Percentiles rank a stretch among this genome's conserved stretches.
These are phyloP conservation scores for Junonia oenone DNA, from an alignment of 2,888 invertebrate genomes.

Conservation along the genomic window DNA sequence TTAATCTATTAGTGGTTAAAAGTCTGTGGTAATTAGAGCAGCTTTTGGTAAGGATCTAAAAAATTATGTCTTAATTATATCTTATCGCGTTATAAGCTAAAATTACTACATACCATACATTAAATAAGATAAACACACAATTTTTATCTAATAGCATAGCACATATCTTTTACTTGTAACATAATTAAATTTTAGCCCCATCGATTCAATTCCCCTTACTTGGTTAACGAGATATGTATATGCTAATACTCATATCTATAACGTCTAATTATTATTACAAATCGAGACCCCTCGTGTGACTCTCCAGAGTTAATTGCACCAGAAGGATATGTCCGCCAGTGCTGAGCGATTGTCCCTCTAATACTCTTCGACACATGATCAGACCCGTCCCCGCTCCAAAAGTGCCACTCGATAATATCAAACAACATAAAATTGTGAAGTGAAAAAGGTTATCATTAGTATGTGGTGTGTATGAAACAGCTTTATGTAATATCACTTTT, in stretches of 20 bases:
- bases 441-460: background rate
- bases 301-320: constrained; percentile 61
- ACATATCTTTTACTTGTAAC: too few species aligned
- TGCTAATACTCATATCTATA: constrained; percentile 12
- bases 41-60: too few species aligned
- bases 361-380: constrained; percentile 37
- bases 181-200: too few species aligned
- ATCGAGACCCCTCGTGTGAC: constrained; percentile 50
- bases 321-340: constrained; percentile 44
- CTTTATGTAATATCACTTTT: too few species aligned
- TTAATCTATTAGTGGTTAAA: too few species aligned
- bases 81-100: too few species aligned
- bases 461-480: background rate
- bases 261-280: constrained; percentile 31
- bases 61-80: too few species aligned
- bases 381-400: constrained; percentile 5
- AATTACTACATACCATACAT: too few species aligned
- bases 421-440: constrained; percentile 6
- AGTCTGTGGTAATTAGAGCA: too few species aligned
- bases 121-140: too few species aligned
- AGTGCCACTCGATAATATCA: constrained; percentile 15
- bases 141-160: too few species aligned
- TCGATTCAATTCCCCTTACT: background rate
- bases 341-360: constrained; percentile 68
- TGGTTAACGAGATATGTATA: constrained; percentile 9